Evolutionary conservation across 2,113 vertebrate species (phyloP), one percentile per base, ranked within the genome.

Genomic region (Sigmodon hispidus): DNA sequence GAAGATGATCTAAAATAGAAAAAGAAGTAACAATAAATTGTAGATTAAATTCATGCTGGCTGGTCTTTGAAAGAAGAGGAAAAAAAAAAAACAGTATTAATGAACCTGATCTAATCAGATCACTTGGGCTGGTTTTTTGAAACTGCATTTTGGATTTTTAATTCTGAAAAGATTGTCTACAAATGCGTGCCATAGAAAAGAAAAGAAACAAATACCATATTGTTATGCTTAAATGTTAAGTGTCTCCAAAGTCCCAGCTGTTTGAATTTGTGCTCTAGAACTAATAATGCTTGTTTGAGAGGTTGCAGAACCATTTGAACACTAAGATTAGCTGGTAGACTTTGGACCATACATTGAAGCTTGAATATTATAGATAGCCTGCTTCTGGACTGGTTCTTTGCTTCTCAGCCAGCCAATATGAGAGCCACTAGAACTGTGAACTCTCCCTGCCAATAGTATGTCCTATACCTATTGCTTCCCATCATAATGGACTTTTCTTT

Each of bases 131-230:
- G 13, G 9, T 40, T 90, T 8, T 57, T 93, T 81, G 21, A 89
- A 96, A 91, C 19, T 55, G 75, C 61, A 50, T 87, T 93, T 73
- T 91, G 73, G 91, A 80, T 84, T 91, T 87, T 65, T 91, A 93
- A 96, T 91, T 24, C 26, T 84, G 1, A 81, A 77, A 96, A 67
- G 7, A 81, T 52, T 70, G 92, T 92, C 90, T 87, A 79, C 15
- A 90, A 85, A 85, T 88, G 34, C 85, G 9, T 6, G 8, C 61
- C 88, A 87, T 11, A 61, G 57, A 15, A 63, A 89, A 87, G 19
- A 45, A 1, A 67, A 3, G 72, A 94, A 87, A 45, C 3, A 91
- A 59, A 85, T 22, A 7, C 3, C 24, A 5, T 40, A 67, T 7
- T 87, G 9, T 69, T 69, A 40, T 81, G 43, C 31, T 69, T 87